phyloP scores from a whole-genome alignment of 2,113 vertebrate genomes.

The Microcebus ravelobensis region DNA sequence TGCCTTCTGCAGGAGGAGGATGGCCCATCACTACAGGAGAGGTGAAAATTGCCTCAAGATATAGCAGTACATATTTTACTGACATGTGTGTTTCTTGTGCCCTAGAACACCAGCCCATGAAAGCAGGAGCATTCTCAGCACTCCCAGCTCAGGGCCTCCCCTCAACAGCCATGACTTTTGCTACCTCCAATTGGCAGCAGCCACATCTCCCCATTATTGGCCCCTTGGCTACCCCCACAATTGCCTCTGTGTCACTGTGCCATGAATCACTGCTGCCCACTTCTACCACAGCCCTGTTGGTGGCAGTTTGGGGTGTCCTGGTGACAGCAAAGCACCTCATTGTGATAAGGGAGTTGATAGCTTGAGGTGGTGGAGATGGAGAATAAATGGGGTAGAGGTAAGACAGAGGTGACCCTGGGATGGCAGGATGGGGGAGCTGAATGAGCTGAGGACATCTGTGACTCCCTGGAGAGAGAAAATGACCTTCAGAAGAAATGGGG shows the following conservation, averaged over 20 bases:
- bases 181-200: fast-evolving
- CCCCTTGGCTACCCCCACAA: neutral
- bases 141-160: neutral
- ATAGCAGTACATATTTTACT: neutral
- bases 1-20: neutral
- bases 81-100: neutral
- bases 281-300: neutral
- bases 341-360: neutral
- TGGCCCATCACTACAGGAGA: neutral
- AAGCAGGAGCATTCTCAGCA: neutral
- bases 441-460: neutral
- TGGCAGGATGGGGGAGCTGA: neutral
- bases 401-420: neutral
- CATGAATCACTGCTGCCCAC: neutral
- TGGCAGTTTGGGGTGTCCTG: neutral
- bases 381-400: neutral
- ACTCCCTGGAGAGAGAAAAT: neutral
- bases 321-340: neutral
- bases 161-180: neutral
- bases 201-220: fast-evolving
- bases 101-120: neutral
- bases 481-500: neutral
- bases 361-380: neutral
- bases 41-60: neutral
- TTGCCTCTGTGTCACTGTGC: neutral